phyloP scores from a whole-genome alignment of 2,113 vertebrate species.

The Catharus minimus region DNA sequence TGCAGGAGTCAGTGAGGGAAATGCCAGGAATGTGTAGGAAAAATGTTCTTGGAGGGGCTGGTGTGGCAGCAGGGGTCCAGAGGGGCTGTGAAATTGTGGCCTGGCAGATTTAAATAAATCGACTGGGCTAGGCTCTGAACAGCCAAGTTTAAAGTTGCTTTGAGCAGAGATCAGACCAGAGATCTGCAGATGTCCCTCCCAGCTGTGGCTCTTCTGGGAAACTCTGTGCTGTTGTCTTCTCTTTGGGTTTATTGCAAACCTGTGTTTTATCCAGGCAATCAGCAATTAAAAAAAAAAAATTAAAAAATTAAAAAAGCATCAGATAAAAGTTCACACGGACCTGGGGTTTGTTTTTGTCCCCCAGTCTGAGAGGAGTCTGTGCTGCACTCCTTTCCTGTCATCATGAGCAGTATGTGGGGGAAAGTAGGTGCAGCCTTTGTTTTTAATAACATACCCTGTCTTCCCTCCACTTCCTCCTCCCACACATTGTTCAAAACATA shows the following conservation, averaged over 20 bases:
- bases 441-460: neutral
- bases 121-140: neutral
- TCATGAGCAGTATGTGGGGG: neutral
- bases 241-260: neutral
- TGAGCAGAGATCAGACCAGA: neutral
- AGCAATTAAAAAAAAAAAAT: neutral
- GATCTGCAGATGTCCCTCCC: neutral
- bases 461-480: constrained; percentile 52
- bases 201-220: neutral
- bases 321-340: neutral
- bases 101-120: neutral
- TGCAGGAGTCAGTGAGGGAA: neutral
- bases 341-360: neutral
- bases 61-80: neutral
- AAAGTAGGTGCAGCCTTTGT: constrained; percentile 11
- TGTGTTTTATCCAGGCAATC: neutral
- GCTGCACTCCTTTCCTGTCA: neutral
- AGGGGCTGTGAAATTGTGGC: neutral
- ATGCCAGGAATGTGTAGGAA: neutral
- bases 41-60: neutral
- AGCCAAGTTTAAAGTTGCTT: neutral
- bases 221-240: neutral
- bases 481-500: constrained; percentile 40
- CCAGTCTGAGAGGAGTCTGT: neutral
- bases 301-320: neutral